phyloP scores from a whole-genome alignment of 2,797 vertebrate species.

The Malacoctenus gilli region DNA sequence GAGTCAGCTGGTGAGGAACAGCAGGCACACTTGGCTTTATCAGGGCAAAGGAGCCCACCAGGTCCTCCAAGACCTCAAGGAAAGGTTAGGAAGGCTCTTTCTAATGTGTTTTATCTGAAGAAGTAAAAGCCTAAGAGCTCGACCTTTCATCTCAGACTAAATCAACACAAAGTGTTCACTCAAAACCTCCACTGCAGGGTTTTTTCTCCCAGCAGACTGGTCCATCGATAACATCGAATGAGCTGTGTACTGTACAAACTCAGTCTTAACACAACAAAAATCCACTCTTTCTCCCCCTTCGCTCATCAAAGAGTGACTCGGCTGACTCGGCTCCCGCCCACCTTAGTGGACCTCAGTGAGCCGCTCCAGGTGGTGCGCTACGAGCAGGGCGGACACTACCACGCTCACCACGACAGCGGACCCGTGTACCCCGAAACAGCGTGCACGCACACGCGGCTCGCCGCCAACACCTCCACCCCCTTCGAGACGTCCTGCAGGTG shows the following conservation, averaged over 20 bases:
- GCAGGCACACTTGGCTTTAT: slow-evolving; percentile 97
- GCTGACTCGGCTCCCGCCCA: slow-evolving; percentile 89
- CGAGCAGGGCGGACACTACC: slow-evolving; percentile 95
- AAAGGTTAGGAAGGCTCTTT: slow-evolving; percentile 79
- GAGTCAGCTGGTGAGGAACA: slow-evolving; percentile 95
- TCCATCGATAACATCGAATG: too few species aligned
- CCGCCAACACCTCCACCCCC: slow-evolving; percentile 89
- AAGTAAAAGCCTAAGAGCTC: too few species aligned
- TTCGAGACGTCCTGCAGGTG: slow-evolving; percentile 98
- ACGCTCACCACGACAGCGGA: slow-evolving; percentile 97
- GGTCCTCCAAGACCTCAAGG: slow-evolving; percentile 90
- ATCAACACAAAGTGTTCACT: too few species aligned
- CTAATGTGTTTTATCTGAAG: neutral
- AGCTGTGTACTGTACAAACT: too few species aligned
- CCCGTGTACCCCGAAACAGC: slow-evolving; percentile 96
- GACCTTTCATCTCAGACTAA: too few species aligned
- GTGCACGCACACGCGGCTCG: slow-evolving; percentile 94
- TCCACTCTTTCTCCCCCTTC: neutral
- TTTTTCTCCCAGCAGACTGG: too few species aligned
- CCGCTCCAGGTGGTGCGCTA: slow-evolving; percentile 97
- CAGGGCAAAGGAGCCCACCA: slow-evolving; percentile 94
- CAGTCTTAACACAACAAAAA: too few species aligned
- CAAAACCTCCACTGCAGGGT: too few species aligned
- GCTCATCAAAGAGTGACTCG: slow-evolving; percentile 86
- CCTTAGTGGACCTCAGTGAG: slow-evolving; percentile 95